Evolutionary conservation across 1,140 invertebrate species (phyloP), one percentile per base, ranked within the genome.

Genomic region (Euwallacea fornicatus): DNA sequence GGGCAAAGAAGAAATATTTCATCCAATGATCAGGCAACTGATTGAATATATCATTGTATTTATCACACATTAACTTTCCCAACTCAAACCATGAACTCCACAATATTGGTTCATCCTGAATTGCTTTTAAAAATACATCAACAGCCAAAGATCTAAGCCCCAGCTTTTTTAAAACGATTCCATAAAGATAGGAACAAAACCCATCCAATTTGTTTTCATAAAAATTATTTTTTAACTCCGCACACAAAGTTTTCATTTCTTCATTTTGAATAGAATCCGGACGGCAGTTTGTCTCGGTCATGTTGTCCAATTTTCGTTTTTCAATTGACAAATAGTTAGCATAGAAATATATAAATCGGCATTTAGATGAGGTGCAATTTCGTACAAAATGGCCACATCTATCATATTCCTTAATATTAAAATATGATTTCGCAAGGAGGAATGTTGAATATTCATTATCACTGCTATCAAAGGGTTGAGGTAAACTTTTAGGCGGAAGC

Each of bases 51-150:
- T 67, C 76, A 44, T 85, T 85, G 72, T 87, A 91, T 80, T 89
- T 90, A 76, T 96, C 93, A 73, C 89, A 90, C 33, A 97, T 90
- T 0, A 98, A 82, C 2, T 89, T 86, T 6, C 93, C 89, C n/a
- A 99, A 81, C 82, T 98, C 96, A 42, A 95, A 83, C 94, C 97
- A 99, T 0, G 95, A 90, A 61, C 93, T 90, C 96, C 97, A 98
- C 68, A 96, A 87, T 75, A 94, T 88, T 9, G 96, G 95, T 73
- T 91, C 88, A 41, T 86, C 85, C 66, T 88, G 85, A 1, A 96
- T 86, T 21, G 95, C 86, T 77, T 93, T 90, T 11, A 93, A 84
- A 10, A 98, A 84, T 61, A 93, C 87, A 73, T 93, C 88, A 41
- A 90, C 84, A 0, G 94, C 92, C 66, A 89, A 85, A 56, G 87